Conservation (phyloP, 2,888 invertebrate genomes). For the Deilephila elpenor region DNA sequence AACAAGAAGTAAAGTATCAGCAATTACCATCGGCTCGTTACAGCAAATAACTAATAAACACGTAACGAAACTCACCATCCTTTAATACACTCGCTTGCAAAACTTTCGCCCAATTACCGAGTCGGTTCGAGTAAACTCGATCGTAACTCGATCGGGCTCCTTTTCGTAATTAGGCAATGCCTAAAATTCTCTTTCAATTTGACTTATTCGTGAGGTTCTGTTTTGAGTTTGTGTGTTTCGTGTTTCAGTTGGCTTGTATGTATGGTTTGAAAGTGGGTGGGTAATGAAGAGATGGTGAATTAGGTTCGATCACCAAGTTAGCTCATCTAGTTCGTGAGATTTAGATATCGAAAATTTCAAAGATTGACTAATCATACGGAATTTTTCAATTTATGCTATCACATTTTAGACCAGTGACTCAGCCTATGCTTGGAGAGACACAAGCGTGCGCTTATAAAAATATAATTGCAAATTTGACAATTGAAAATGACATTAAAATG, state of each 20-base stretch:
- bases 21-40: conserved; percentile 21
- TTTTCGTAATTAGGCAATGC: conserved; percentile 40
- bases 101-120: conserved; percentile 30
- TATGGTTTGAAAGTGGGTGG: neutral
- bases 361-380: no score
- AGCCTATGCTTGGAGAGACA: no score
- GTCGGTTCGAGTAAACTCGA: conserved; percentile 37
- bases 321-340: no score
- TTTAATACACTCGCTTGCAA: conserved; percentile 23
- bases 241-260: neutral
- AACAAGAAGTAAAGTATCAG: conserved; percentile 8
- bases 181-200: conserved; percentile 46
- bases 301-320: no score
- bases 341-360: no score
- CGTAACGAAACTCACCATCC: conserved; percentile 23
- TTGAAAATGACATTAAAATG: no score
- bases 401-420: no score
- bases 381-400: no score
- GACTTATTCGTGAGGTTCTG: conserved; percentile 52
- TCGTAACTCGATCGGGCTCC: conserved; percentile 36
- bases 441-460: no score
- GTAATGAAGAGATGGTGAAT: no score
- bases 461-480: no score
- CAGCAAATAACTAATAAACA: conserved; percentile 22
- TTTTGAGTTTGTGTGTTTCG: conserved; percentile 41